Base-by-base conservation (phyloP, 2,888 invertebrate genomes). In the Catocala nupta region DNA sequence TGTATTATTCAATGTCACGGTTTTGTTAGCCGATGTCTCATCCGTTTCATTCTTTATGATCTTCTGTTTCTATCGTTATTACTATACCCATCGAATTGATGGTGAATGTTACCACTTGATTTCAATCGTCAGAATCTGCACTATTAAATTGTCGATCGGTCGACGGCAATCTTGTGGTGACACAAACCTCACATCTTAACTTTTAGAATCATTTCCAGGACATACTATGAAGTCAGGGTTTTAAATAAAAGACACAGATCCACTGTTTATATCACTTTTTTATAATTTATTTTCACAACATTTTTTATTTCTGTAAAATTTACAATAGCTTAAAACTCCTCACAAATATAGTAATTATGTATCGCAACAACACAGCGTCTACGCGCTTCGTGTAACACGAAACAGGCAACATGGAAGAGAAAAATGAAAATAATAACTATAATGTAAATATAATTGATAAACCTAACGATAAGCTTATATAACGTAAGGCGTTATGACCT, bases 261-360 rank as follows among this genome's bases (percentile, higher is more conserved):
- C 88, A 90, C 81, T 89, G 91, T 93, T 93, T 94, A 91, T 91
- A 93, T 94, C 92, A 93, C 92, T 91, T 94, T 93, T 92, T 94
- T 93, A 92, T 92, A 92, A 91, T 93, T 93, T 92, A 92, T 93
- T 93, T 93, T 92, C 93, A 93, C 93, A 93, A 93, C 93, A 92
- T 93, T 93, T 93, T 91, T 92, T 93, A 93, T 80, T 94, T 94
- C 92, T 94, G 94, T 93, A 94, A 94, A 93, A 94, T 93, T 93
- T 94, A 94, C 93, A 93, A 92, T 94, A 93, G 91, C 93, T 93
- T 94, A 93, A 92, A 92, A 92, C 90, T 93, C 90, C 87, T 93
- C 93, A 92, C 93, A 93, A 92, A 93, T 91, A 91, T 90, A 79
- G 72, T 87, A 84, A 83, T 85, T 87, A 87, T 88, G 83, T 87